A percentile compares a stretch with the other conserved stretches of the same genome.
These are phyloP conservation scores for Fulmarus glacialis DNA, from an alignment of 2,113 vertebrate species.

Conservation along the genomic window DNA sequence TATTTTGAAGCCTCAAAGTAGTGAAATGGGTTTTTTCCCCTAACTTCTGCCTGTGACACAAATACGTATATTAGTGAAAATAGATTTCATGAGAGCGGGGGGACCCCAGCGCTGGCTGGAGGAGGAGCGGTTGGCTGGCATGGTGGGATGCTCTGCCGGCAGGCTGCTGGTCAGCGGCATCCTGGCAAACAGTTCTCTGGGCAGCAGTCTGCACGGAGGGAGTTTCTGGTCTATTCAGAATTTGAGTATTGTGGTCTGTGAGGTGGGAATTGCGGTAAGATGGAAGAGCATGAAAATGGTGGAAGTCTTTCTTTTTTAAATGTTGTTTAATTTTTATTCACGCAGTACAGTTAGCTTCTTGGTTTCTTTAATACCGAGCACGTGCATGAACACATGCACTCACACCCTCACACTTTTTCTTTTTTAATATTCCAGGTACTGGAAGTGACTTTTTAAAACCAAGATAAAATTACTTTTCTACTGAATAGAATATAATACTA, in stretches of 20 bases:
- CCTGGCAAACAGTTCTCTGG: background rate
- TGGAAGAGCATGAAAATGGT: background rate
- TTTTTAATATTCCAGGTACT: background rate
- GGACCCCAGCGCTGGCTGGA: fast-evolving
- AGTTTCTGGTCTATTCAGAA: background rate
- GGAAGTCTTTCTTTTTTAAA: background rate
- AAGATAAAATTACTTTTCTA: background rate
- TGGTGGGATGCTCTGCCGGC: background rate
- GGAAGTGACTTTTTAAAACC: background rate
- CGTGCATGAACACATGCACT: background rate
- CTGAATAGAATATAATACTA: background rate
- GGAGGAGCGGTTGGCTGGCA: fast-evolving
- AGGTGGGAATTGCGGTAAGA: background rate
- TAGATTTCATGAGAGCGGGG: background rate
- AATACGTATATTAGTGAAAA: background rate
- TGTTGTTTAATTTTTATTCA: background rate
- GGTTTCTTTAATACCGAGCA: background rate
- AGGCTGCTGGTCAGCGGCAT: fast-evolving
- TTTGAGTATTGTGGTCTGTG: background rate
- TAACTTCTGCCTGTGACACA: background rate
- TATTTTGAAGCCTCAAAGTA: background rate
- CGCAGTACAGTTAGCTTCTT: background rate
- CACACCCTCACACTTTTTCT: background rate
- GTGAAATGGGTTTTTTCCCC: background rate
- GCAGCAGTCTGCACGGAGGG: too few species aligned